These are phyloP conservation scores for Ibycter americanus DNA, from an alignment of 2,797 vertebrate species.

Conservation along the genomic window DNA sequence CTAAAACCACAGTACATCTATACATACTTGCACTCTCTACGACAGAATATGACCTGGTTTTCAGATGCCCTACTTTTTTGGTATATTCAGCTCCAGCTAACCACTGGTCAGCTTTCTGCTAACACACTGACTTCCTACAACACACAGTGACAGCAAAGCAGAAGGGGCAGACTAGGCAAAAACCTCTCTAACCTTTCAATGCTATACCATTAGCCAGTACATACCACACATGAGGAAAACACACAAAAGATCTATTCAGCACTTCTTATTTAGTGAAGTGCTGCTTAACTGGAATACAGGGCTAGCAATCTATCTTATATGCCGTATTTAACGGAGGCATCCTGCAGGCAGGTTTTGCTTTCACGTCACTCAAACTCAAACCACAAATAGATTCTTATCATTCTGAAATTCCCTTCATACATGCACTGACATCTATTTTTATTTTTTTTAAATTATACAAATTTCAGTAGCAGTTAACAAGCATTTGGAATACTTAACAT, in stretches of 20 bases:
- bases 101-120: not conserved
- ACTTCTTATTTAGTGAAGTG: not conserved
- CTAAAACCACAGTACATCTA: not conserved
- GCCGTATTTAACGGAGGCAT: not conserved
- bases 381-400: not conserved
- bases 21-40: not conserved
- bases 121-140: not conserved
- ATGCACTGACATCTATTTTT: not conserved
- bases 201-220: not conserved
- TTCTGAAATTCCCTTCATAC: not conserved
- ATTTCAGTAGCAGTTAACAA: not conserved
- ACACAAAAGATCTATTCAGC: not conserved
- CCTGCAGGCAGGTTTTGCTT: not conserved
- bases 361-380: not conserved
- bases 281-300: not conserved
- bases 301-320: not conserved
- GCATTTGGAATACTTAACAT: not conserved
- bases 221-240: not conserved
- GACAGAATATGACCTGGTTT: conserved; percentile 43
- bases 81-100: not conserved
- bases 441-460: not conserved
- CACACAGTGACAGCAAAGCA: not conserved
- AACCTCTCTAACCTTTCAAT: not conserved
- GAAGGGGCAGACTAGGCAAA: not conserved
- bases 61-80: conserved; percentile 38